A percentile compares a stretch with the other conserved stretches of the same genome.
Conservation (phyloP, 2,888 invertebrate species). For the Rhingia campestris region DNA sequence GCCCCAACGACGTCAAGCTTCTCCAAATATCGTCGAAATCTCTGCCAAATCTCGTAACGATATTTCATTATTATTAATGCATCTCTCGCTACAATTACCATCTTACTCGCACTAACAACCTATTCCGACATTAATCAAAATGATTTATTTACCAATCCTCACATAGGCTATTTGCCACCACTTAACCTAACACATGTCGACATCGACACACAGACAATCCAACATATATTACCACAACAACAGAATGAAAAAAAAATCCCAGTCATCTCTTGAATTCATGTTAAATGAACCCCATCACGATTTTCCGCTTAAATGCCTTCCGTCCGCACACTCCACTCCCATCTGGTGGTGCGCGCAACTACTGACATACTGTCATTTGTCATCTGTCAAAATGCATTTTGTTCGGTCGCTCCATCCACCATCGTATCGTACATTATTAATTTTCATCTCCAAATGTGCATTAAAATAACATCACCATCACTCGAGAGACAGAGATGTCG, state of each 20-base stretch:
- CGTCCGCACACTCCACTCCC: constrained; percentile 27
- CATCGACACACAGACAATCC: too few species aligned
- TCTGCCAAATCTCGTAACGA: too few species aligned
- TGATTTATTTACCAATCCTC: too few species aligned
- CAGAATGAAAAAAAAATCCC: neutral
- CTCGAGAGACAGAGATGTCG: constrained; percentile 40
- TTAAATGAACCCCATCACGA: constrained; percentile 14
- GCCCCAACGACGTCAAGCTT: too few species aligned
- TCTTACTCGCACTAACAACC: too few species aligned
- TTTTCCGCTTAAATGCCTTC: constrained; percentile 15
- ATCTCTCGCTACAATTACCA: too few species aligned
- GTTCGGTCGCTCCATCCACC: constrained; percentile 49
- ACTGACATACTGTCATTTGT: constrained; percentile 46
- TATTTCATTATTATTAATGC: too few species aligned
- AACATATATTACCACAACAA: too few species aligned
- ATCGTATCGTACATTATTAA: constrained; percentile 35
- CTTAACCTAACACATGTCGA: too few species aligned
- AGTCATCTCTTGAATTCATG: constrained; percentile 3
- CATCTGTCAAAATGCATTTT: constrained; percentile 65
- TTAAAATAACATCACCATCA: constrained; percentile 69
- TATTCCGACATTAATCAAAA: too few species aligned
- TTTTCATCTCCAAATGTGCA: constrained; percentile 41
- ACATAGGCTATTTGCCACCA: too few species aligned
- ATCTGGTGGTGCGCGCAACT: neutral
- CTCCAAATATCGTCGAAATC: too few species aligned